Base-by-base conservation (phyloP, 1,140 invertebrate genomes). In the Oncopodura yosiiana region DNA sequence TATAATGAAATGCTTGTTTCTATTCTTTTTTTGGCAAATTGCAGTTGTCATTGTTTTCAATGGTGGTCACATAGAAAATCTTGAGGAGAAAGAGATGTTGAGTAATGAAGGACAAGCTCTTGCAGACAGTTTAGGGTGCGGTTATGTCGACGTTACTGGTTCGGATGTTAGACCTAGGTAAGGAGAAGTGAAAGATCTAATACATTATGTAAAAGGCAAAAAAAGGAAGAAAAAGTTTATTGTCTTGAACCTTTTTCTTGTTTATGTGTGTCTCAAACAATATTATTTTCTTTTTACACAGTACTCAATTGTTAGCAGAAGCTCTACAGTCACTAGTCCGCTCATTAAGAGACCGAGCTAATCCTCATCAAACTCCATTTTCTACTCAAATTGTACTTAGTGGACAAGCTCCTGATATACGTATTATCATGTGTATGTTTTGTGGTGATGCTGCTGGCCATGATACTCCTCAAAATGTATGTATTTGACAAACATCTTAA, bases 401-500 rank as follows among this genome's bases (percentile, higher is more conserved):
- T 27, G 58, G 62, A 24, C 50, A 61, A 29, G 34, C 53, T 24
- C 60, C 56, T 3, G 51, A 54, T 70, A 74, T 67, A 65, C 84
- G 85, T 62, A 89, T 97, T 70, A 87, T 95, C 65, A 87, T 96
- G 80, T 95, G 91, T 70, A 84, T 96, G 79, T 92, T 96, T 69
- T 98, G 94, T 73, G 93, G 92, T 38, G 94, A 97, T 74, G 87
- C 89, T 14, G n/a, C n/a, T n/a, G n/a, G n/a, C n/a, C n/a, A n/a
- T n/a, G n/a, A n/a, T n/a, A n/a, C n/a, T n/a, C n/a, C n/a, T n/a
- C n/a, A n/a, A n/a, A n/a, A n/a, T n/a, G n/a, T n/a, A n/a, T n/a
- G n/a, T n/a, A n/a, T n/a, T n/a, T n/a, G n/a, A n/a, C n/a, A n/a
- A n/a, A n/a, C n/a, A n/a, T n/a, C n/a, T n/a, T n/a, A n/a, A n/a